These are phyloP conservation scores for Mungos mungo DNA, from an alignment of 2,113 vertebrate species.

Conservation along the genomic window DNA sequence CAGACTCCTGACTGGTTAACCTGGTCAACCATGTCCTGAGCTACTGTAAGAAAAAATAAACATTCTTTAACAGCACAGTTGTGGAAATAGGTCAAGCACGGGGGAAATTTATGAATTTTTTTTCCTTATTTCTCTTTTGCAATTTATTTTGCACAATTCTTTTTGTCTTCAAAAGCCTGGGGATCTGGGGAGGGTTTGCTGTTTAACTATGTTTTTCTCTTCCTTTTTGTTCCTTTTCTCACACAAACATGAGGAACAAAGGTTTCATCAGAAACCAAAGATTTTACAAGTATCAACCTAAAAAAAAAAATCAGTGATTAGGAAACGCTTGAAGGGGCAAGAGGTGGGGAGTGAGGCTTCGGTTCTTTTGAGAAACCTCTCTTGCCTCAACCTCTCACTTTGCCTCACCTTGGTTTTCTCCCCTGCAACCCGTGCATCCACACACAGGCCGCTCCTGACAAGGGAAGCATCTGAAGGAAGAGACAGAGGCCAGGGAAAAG, in stretches of 20 bases:
- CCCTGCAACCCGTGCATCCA: not conserved
- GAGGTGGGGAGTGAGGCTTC: rapidly evolving
- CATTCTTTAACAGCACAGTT: not conserved
- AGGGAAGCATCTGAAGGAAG: not conserved
- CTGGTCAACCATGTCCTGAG: not conserved
- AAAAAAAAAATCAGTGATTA: not conserved
- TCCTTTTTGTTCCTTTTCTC: not conserved
- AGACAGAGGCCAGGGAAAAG: not conserved
- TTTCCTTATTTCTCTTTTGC: not conserved
- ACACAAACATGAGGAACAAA: not conserved
- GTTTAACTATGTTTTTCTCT: constrained; percentile 29
- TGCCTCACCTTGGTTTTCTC: not conserved
- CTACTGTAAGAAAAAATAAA: constrained; percentile 20
- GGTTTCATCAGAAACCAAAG: not conserved
- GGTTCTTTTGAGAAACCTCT: not conserved
- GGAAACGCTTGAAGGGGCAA: not conserved
- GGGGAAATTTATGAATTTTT: not conserved
- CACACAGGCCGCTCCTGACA: not conserved
- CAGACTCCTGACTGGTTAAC: not conserved
- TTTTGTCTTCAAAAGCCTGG: constrained; percentile 47
- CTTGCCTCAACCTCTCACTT: not conserved
- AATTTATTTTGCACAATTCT: constrained; percentile 43
- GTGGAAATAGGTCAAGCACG: not conserved
- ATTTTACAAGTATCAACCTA: not conserved
- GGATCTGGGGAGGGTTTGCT: not conserved